Base-by-base conservation (phyloP, 2,797 vertebrate genomes). In the Enteromius thamalakanensis region DNA sequence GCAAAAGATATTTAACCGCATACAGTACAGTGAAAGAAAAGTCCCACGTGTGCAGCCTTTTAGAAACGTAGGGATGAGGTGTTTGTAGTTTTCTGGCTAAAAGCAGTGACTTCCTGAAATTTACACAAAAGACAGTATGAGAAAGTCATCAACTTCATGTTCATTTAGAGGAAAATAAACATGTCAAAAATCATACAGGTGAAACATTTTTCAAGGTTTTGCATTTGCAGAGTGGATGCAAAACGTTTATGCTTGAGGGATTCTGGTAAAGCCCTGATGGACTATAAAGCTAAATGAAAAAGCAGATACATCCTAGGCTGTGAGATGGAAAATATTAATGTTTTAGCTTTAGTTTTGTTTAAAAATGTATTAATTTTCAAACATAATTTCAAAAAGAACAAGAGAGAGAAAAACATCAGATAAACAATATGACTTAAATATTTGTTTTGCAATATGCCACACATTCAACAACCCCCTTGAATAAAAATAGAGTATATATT, bases 191-290 rank as follows among this genome's bases (percentile, higher is more conserved):
- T 53, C 21, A 26, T 74, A 53, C 45, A 65, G 53, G 67, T 70
- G 37, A 82, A 74, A 62, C 51, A 70, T 76, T 79, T 72, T 75
- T 79, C 40, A 87, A 75, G 26, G 23, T 17, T 55, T 55, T 74
- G 49, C 23, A 32, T 76, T 29, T 53, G 55, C 76, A 34, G 19
- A 81, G 60, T 3, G 45, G 17, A 29, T 47, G 49, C 26, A 51
- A 74, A 49, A 14, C 0, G 2, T 40, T 53, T 40, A 64, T 64
- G 58, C 65, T 81, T 60, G 14, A 67, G 71, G 70, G 70, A 75
- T 15, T 82, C 75, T 53, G 32, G 9, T 26, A 82, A 81, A 72
- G 15, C 58, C n/a, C 47, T 65, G 17, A 34, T 11, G 79, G 68
- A 58, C 55, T 11, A 37, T 81, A 40, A 80, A 70, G 26, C 29